Base-by-base conservation (phyloP, 2,113 vertebrate species). In the Rhombomys opimus region DNA sequence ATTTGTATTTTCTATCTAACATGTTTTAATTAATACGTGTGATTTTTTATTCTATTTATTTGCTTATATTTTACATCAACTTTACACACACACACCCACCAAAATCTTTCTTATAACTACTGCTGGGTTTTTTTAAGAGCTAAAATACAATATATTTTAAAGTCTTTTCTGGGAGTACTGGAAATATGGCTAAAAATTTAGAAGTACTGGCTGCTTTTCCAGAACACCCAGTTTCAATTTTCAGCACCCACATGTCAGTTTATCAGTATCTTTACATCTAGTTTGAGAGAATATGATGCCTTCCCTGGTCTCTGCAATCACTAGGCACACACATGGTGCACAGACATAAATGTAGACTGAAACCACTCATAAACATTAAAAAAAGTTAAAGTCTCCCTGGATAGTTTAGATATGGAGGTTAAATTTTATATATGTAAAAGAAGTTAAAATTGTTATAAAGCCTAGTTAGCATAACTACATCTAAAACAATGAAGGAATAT, bases 1-100 rank as follows among this genome's bases (percentile, higher is more conserved):
- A 75, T 91, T 41, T 88, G 61, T 89, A 59, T 61, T 75, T 46
- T 57, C 70, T 73, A n/a, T 82, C 2, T 5, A 87, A 32, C 10
- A 72, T 92, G 38, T 90, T 80, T 17, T 92, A 59, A 25, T 73
- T 46, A 76, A 76, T 50, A 59, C 32, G 78, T 87, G 54, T 68
- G 10, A 17, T 52, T 85, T 35, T 87, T 85, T 27, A 77, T 95
- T 95, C 8, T 90, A 80, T 81, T 89, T 86, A 65, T 10, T 50
- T 93, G 27, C 3, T 65, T 93, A 0, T 72, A 82, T 76, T 82
- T 73, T 77, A 70, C 54, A 61, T 35, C 32, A 46, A 46, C 4
- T 27, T 86, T 3, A 82, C 77, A 59, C 15, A 5, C 4, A 52
- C 15, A 73, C 7, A 14, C 32, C 4, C 46, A 46, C 18, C 0